Evolutionary conservation across 2,888 invertebrate species (phyloP).

Genomic region (Nephrocerus scutellatus): DNA sequence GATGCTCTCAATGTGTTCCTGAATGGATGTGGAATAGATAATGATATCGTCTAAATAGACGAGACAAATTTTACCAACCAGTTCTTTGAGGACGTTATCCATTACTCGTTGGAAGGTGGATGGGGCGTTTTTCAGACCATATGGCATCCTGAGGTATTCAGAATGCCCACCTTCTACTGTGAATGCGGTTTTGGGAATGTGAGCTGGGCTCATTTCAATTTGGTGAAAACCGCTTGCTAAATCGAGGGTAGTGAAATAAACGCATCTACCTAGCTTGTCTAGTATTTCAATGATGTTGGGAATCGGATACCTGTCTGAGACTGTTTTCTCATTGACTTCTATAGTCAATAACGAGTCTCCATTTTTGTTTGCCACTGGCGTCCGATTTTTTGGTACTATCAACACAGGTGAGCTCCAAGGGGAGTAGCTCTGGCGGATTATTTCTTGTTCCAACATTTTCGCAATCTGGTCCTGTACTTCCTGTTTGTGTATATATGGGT

Average conservation of each 20-base stretch:
- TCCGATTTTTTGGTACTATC: too few species aligned
- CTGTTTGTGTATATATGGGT: too few species aligned
- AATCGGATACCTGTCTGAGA: too few species aligned
- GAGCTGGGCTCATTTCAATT: constrained; percentile 26
- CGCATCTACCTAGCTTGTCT: constrained; percentile 34
- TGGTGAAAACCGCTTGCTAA: constrained; percentile 34
- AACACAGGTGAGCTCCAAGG: too few species aligned
- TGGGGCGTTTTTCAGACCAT: constrained; percentile 19
- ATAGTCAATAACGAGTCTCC: too few species aligned
- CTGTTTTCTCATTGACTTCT: too few species aligned
- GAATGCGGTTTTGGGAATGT: constrained; percentile 24
- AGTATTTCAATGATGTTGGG: too few species aligned
- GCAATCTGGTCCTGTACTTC: too few species aligned
- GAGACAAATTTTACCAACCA: constrained; percentile 21
- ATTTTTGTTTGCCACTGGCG: too few species aligned
- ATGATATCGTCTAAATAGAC: constrained; percentile 21
- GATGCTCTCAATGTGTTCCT: constrained; percentile 9
- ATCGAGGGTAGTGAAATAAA: constrained; percentile 36
- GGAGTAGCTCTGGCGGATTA: too few species aligned
- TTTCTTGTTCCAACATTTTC: too few species aligned
- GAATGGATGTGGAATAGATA: constrained; percentile 10
- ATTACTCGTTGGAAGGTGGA: constrained; percentile 19
- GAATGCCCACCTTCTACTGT: constrained; percentile 19
- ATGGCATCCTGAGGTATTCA: constrained; percentile 22
- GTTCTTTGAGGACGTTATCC: constrained; percentile 25